These are phyloP conservation scores for Caenorhabditis sp. DNA, from an alignment of 2,888 invertebrate genomes.

Conservation along the genomic window DNA sequence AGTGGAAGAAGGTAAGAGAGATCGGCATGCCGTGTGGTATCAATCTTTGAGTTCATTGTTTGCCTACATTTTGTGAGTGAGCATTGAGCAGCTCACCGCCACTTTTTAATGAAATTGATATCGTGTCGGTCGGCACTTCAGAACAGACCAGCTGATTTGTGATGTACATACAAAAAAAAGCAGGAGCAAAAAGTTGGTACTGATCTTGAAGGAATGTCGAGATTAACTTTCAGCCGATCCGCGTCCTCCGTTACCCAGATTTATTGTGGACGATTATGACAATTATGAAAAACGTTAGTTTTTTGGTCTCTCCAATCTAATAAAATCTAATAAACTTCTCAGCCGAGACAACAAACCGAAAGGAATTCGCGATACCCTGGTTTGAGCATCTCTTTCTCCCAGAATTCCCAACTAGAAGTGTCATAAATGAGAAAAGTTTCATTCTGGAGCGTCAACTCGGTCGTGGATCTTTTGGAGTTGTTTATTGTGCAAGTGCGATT, in stretches of 20 bases:
- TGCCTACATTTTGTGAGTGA: slow-evolving; percentile 28
- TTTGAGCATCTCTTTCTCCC: slow-evolving; percentile 92
- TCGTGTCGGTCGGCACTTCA: slow-evolving; percentile 34
- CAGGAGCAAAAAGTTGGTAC: slow-evolving; percentile 22
- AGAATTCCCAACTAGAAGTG: slow-evolving; percentile 86
- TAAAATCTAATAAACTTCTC: neutral
- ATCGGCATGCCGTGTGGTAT: neutral
- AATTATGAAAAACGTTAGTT: slow-evolving; percentile 56
- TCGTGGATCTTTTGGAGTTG: slow-evolving; percentile 94
- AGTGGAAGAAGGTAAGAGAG: slow-evolving; percentile 47
- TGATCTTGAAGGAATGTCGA: slow-evolving; percentile 2
- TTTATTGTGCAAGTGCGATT: slow-evolving; percentile 88
- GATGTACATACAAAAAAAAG: slow-evolving; percentile 2
- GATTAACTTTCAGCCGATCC: slow-evolving; percentile 50
- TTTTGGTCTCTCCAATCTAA: neutral
- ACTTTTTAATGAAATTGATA: slow-evolving; percentile 36
- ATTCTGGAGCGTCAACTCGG: slow-evolving; percentile 89
- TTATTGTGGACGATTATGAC: slow-evolving; percentile 60
- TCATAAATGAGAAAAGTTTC: slow-evolving; percentile 86
- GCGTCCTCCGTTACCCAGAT: slow-evolving; percentile 56
- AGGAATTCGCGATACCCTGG: slow-evolving; percentile 90
- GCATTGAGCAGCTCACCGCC: slow-evolving; percentile 10
- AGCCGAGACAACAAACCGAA: slow-evolving; percentile 40
- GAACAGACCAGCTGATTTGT: slow-evolving; percentile 28
- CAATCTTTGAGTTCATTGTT: slow-evolving; percentile 15